These are phyloP conservation scores for Macroglossus sobrinus DNA, from an alignment of 2,113 vertebrate species.

Conservation along the genomic window DNA sequence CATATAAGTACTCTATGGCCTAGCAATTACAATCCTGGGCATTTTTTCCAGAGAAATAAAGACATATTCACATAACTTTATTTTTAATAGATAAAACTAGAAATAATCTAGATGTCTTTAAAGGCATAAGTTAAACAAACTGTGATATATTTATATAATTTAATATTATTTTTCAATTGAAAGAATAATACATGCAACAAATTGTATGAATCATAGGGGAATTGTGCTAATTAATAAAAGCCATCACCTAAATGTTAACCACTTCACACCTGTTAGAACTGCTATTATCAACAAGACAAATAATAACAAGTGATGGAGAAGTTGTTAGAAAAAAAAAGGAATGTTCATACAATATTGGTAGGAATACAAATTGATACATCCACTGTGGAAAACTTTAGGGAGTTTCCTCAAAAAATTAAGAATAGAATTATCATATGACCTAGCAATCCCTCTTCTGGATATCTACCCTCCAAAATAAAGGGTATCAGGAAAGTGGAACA, in stretches of 20 bases:
- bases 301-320: too few species aligned
- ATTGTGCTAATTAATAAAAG: neutral
- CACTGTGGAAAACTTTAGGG: too few species aligned
- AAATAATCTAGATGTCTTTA: neutral
- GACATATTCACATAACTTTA: neutral
- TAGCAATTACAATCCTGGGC: neutral
- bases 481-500: neutral
- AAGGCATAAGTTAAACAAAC: neutral
- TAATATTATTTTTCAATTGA: neutral
- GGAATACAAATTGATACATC: too few species aligned
- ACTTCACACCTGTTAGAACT: too few species aligned
- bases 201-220: neutral
- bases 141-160: neutral
- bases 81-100: neutral
- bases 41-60: neutral
- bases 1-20: neutral
- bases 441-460: too few species aligned
- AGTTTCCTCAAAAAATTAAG: too few species aligned
- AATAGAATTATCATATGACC: too few species aligned
- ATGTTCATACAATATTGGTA: too few species aligned
- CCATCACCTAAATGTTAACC: neutral
- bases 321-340: too few species aligned
- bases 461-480: neutral
- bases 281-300: too few species aligned
- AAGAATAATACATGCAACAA: neutral